A percentile compares a stretch with the other conserved stretches of the same genome.
phyloP scores from a whole-genome alignment of 1,140 invertebrate species.

The Dryas iulia region DNA sequence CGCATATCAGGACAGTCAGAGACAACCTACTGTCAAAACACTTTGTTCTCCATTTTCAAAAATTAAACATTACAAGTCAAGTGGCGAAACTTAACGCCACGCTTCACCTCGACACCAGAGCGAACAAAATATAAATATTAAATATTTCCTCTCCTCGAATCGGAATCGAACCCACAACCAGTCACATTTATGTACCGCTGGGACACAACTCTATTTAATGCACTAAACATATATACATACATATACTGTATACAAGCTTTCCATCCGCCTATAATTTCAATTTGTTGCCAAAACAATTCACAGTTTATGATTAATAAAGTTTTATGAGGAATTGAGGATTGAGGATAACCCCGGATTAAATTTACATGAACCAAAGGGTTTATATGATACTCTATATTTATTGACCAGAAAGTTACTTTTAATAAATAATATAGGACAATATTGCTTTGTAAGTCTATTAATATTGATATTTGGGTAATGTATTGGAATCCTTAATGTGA shows the following conservation, averaged over 20 bases:
- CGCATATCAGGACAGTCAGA: no score
- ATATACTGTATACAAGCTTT: neutral
- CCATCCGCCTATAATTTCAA: conserved; percentile 2
- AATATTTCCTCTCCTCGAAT: no score
- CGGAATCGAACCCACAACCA: no score
- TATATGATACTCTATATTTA: neutral
- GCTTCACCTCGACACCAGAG: no score
- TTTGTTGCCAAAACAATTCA: conserved; percentile 9
- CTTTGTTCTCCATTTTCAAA: no score
- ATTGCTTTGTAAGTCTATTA: neutral
- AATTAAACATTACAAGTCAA: no score
- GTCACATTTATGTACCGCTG: no score
- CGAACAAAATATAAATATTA: no score
- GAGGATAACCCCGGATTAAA: conserved; percentile 4
- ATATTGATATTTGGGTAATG: no score
- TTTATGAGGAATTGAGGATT: conserved; percentile 1
- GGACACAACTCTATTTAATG: neutral
- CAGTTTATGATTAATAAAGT: conserved; percentile 10
- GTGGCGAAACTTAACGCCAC: no score
- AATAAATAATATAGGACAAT: neutral
- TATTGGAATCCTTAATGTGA: no score
- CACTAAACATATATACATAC: neutral
- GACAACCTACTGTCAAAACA: no score
- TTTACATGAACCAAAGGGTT: conserved; percentile 6
- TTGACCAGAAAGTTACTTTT: neutral